Base-by-base conservation (phyloP, 2,888 invertebrate genomes). In the Andrena marginata region DNA sequence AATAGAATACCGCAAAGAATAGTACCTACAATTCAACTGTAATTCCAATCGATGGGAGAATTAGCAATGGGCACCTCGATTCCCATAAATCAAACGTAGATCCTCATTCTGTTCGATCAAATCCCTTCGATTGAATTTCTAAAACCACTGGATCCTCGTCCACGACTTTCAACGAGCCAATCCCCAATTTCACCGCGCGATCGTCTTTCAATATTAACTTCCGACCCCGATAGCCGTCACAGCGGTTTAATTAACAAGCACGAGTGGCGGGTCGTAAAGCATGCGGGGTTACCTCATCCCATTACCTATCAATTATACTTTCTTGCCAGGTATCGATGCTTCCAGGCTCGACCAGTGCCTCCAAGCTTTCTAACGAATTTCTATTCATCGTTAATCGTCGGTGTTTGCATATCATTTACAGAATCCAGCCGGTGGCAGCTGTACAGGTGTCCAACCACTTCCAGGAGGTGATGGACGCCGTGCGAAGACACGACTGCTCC, bases 381-480 rank as follows among this genome's bases (percentile, higher is more conserved):
- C 49, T 48, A 68, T 26, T 20, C 23, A 2, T 10, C 63, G 51
- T 62, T 82, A 56, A 86, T 90, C 86, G 82, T 84, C 80, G 84
- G 80, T 75, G 73, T 73, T 85, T 80, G 72, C 80, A 23, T 42
- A 6, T 26, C 59, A 77, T 82, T 85, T 81, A 31, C 76, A 97
- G 97, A 94, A 95, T 97, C 83, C 96, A 95, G 94, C 96, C 95
- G 90, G 95, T 93, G 90, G 95, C 95, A 89, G 95, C 95, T 26
- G 94, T 94, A 8, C 95, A 95, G 48, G 96, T 97, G 85, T 96
- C 96, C 13, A 95, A 95, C 89, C 97, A 97, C 92, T 95, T 97
- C 79, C 95, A 96, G 65, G 97, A 97, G 94, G 97, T 97, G 70
- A 97, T 97, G 96, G 95, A 96, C 13, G 97, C 97, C 80, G 96